Evolutionary conservation across 1,140 invertebrate genomes (phyloP).

Genomic region (Bombus superbus): DNA sequence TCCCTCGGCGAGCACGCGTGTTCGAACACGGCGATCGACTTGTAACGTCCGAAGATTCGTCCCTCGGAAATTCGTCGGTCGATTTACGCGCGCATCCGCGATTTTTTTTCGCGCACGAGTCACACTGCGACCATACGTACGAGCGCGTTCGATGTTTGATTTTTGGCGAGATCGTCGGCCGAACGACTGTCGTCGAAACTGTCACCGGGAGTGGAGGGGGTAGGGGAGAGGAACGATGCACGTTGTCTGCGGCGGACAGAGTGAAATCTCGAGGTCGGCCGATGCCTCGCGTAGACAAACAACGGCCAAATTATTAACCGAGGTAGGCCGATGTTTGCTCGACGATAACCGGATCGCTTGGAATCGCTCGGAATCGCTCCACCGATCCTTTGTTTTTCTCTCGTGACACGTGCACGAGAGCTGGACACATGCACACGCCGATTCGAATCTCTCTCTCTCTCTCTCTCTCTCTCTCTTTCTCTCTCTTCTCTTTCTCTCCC

Average conservation of each 20-base stretch:
- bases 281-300: neutral
- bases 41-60: too few species aligned
- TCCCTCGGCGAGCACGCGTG: slow-evolving; percentile 2
- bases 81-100: too few species aligned
- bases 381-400: slow-evolving; percentile 25
- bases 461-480: neutral
- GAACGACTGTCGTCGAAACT: too few species aligned
- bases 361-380: neutral
- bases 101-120: too few species aligned
- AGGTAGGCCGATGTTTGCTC: neutral
- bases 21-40: neutral
- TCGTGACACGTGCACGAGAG: slow-evolving; percentile 28
- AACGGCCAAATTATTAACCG: slow-evolving; percentile 32
- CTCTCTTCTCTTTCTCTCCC: neutral
- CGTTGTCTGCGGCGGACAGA: neutral
- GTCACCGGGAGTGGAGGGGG: neutral
- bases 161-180: too few species aligned
- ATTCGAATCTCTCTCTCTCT: neutral
- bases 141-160: too few species aligned
- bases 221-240: neutral
- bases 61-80: too few species aligned
- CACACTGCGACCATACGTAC: too few species aligned
- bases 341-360: neutral
- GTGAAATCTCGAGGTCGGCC: neutral
- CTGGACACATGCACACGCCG: neutral